Base-by-base conservation (phyloP, 2,797 vertebrate species). In the Potorous gilbertii region DNA sequence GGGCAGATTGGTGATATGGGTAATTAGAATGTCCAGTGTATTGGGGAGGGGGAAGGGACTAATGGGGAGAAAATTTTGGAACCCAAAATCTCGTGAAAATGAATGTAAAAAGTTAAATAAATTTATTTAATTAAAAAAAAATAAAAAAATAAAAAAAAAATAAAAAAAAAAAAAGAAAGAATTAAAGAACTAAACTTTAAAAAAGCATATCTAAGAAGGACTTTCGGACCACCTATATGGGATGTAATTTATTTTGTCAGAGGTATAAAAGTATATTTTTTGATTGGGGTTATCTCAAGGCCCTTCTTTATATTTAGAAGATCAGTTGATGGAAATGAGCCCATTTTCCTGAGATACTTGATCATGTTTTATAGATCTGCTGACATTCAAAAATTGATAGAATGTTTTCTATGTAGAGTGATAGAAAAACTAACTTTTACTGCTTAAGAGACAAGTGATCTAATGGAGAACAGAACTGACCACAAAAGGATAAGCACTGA, bases 141-240 rank as follows among this genome's bases (percentile, higher is more conserved):
- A n/a, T n/a, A n/a, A n/a, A n/a, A n/a, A n/a, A n/a, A n/a, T n/a
- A n/a, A n/a, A n/a, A n/a, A n/a, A n/a, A n/a, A n/a, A n/a, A n/a
- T n/a, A n/a, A n/a, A n/a, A n/a, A n/a, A n/a, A n/a, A n/a, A n/a
- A n/a, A n/a, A n/a, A n/a, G 50, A 27, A 94, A 66, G 90, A 96
- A 96, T 97, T n/a, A 96, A 90, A 90, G 91, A 97, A 96, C 90
- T 12, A 52, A 0, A 6, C 31, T 94, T 95, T 94, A 96, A 81
- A 97, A 97, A 97, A 94, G 92, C 28, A 57, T 57, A 16, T 52
- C 89, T 0, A 50, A 40, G 3, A 28, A 95, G 62, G 93, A 95
- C 40, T 92, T 28, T 57, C 59, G 27, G 56, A 56, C 13, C 24
- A 93, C 87, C 18, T 18, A 96, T 9, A 91, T 1, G 18, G 55